Evolutionary conservation across 2,113 vertebrate genomes (phyloP).

Genomic region (Cyprinodon variegatus): DNA sequence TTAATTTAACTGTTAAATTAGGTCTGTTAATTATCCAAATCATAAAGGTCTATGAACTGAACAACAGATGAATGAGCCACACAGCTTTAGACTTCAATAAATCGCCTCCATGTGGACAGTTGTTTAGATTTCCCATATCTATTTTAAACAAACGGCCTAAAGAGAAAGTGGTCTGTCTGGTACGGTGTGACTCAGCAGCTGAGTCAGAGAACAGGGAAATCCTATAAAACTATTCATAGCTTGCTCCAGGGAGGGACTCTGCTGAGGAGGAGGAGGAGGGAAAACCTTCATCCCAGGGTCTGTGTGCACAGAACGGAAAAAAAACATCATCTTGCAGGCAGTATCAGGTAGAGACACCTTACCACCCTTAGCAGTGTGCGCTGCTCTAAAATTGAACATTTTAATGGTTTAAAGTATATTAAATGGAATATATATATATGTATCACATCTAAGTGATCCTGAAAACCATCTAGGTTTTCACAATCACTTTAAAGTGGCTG

Average conservation of each 20-base stretch:
- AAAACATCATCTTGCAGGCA: too few species aligned
- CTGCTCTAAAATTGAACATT: background rate
- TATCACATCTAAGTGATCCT: too few species aligned
- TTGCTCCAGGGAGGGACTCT: conserved; percentile 1
- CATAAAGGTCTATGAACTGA: too few species aligned
- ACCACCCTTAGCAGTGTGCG: background rate
- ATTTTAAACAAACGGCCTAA: background rate
- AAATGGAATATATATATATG: background rate
- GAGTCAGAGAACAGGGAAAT: conserved; percentile 47
- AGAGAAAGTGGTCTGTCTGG: conserved; percentile 5
- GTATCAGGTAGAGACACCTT: too few species aligned
- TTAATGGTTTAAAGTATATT: background rate
- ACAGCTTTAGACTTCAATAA: background rate
- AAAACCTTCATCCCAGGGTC: background rate
- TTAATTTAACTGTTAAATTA: too few species aligned
- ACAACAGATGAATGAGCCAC: background rate
- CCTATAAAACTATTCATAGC: conserved; percentile 11
- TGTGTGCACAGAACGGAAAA: background rate
- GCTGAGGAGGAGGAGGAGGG: background rate
- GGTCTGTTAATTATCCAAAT: too few species aligned
- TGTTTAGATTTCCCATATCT: background rate
- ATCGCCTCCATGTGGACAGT: background rate
- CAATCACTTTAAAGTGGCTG: too few species aligned
- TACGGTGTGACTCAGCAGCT: conserved; percentile 36
- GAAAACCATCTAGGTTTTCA: too few species aligned